Percentiles rank a stretch among this genome's conserved stretches.
Evolutionary conservation across 2,113 vertebrate genomes (phyloP).

Genomic region (Garra rufa): DNA sequence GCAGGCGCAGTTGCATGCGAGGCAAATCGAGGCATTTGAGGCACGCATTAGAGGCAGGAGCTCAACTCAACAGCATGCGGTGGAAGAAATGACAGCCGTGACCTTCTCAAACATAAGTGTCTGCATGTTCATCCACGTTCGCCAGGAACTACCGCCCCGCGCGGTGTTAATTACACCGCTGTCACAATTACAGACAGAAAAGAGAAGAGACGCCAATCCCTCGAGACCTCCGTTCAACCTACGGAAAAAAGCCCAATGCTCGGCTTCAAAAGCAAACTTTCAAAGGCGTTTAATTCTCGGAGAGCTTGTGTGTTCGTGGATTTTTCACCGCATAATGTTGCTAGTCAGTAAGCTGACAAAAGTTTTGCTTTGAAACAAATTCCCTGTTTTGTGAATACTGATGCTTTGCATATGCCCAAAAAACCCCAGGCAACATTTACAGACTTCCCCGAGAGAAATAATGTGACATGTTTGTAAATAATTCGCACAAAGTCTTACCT

Average conservation of each 20-base stretch:
- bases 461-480: not conserved
- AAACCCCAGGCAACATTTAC: not conserved
- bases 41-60: conserved; percentile 8
- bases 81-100: conserved; percentile 42
- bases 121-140: not conserved
- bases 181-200: conserved; percentile 26
- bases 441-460: not conserved
- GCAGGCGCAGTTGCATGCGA: conserved; percentile 50
- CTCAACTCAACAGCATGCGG: conserved; percentile 10
- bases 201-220: conserved; percentile 6
- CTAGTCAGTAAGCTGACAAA: conserved; percentile 32
- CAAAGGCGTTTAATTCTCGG: conserved; percentile 21
- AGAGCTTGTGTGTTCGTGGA: not conserved
- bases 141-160: not conserved
- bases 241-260: not conserved
- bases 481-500: not conserved
- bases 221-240: not conserved
- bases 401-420: not conserved
- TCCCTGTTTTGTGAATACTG: not conserved
- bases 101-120: conserved; percentile 33
- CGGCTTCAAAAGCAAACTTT: conserved; percentile 22
- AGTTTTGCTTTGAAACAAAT: conserved; percentile 13
- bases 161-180: conserved; percentile 26
- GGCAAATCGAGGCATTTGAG: conserved; percentile 36
- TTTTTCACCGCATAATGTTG: conserved; percentile 18